Evolutionary conservation across 2,888 invertebrate genomes (phyloP), one percentile per base, ranked within the genome.

Genomic region (Epirrhoe tristata): DNA sequence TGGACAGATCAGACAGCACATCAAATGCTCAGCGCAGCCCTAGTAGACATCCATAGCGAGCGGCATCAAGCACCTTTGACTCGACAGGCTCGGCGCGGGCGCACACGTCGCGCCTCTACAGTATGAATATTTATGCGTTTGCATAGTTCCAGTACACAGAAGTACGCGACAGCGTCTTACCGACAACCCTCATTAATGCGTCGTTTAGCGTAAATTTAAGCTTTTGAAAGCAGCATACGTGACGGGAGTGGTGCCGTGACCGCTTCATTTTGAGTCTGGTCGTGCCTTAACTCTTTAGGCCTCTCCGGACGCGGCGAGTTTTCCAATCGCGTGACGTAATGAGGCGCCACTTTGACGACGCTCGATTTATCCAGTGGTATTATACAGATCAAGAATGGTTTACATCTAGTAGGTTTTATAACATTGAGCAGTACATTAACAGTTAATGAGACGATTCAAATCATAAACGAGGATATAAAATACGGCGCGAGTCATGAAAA

Each of bases 321-420:
- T 91, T 91, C 89, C 89, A 88, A 88, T 86, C 79, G 80, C 73
- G 78, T 93, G 89, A 92, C 89, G 91, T 89, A 90, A 93, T 82
- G 77, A 80, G 91, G 90, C 93, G 92, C 91, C 91, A 80, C 74
- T 64, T 73, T 77, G 88, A 81, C 88, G 89, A 81, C 81, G 77
- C 64, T 74, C 68, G 72, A 70, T 71, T 72, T 72, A 70, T 71
- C 70, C 70, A 74, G 70, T 75, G 71, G 73, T 70, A 70, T 77
- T 74, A 76, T 76, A 74, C 69, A 74, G 76, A 76, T 76, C 75
- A 79, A 69, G 75, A 77, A 76, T 74, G 63, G 74, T 74, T 67
- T 74, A 77, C 67, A 76, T 66, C 67, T 68, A 65, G 60, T 34
- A 65, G 58, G 24, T 63, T 61, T 60, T 63, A 60, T 58, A 61